phyloP scores from a whole-genome alignment of 2,797 vertebrate genomes.

The Pseudocheirus occidentalis region DNA sequence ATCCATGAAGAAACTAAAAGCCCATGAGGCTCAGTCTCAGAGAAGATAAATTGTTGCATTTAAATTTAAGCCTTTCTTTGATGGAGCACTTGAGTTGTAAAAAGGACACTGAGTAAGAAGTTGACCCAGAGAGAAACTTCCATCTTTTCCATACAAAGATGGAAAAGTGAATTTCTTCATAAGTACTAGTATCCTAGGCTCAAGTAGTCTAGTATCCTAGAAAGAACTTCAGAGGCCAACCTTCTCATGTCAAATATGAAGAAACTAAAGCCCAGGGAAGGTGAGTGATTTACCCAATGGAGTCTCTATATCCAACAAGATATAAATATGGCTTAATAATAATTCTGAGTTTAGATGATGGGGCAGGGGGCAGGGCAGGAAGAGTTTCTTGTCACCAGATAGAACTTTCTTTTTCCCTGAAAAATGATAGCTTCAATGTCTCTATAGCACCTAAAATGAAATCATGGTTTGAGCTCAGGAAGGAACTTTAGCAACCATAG shows the following conservation, averaged over 20 bases:
- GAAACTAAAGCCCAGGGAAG: neutral
- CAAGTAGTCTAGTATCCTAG: conserved; percentile 46
- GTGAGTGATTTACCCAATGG: neutral
- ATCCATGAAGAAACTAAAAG: neutral
- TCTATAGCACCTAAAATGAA: conserved; percentile 36
- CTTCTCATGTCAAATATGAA: neutral
- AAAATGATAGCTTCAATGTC: conserved; percentile 5
- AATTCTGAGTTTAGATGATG: conserved; percentile 52
- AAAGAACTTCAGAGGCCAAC: neutral
- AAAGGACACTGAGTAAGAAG: neutral
- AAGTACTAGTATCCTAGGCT: neutral
- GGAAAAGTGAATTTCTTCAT: conserved; percentile 1
- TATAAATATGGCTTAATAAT: conserved; percentile 49
- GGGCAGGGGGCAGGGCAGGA: neutral
- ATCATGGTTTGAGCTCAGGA: conserved; percentile 10
- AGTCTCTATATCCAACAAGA: neutral
- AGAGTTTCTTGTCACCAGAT: neutral
- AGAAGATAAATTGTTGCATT: neutral
- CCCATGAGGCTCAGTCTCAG: neutral
- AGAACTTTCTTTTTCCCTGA: neutral
- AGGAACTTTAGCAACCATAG: neutral
- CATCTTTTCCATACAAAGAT: conserved; percentile 51
- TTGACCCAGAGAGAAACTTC: neutral
- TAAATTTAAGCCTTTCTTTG: neutral
- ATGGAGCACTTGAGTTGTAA: neutral